These are phyloP conservation scores for Drosophila albomicans DNA, from an alignment of 1,140 invertebrate genomes.

Conservation along the genomic window DNA sequence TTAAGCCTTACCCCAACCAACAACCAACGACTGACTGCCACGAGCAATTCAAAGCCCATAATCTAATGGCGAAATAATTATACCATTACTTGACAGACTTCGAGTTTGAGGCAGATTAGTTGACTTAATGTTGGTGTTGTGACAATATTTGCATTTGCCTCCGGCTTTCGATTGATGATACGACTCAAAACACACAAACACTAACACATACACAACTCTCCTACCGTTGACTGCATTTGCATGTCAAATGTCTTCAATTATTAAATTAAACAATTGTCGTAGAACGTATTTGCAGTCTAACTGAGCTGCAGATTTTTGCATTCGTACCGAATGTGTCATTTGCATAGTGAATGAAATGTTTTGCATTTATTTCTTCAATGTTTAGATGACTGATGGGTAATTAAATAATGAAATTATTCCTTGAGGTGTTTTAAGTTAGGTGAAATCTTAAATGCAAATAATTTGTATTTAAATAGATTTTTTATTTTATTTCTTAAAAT, in stretches of 20 bases:
- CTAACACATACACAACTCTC: conserved; percentile 3
- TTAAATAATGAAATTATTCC: neutral
- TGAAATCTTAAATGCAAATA: too few species aligned
- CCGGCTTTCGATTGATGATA: conserved; percentile 17
- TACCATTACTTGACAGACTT: conserved; percentile 37
- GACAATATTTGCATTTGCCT: conserved; percentile 50
- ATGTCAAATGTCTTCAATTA: conserved; percentile 44
- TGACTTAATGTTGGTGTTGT: conserved; percentile 48
- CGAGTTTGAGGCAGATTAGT: conserved; percentile 31
- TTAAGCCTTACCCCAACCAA: conserved; percentile 3
- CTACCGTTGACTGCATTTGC: conserved; percentile 34
- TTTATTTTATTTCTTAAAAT: too few species aligned
- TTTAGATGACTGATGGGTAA: neutral
- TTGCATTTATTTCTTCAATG: neutral
- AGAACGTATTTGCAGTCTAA: neutral
- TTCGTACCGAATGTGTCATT: conserved; percentile 31
- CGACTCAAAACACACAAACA: conserved; percentile 12
- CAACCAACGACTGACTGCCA: neutral
- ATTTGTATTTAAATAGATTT: too few species aligned
- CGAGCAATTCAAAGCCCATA: conserved; percentile 35
- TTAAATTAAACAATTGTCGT: conserved; percentile 46
- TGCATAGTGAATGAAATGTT: conserved; percentile 32
- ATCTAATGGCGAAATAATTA: conserved; percentile 52
- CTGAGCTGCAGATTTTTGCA: neutral
- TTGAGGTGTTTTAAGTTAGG: neutral